Base-by-base conservation (phyloP, 2,797 vertebrate species). In the Arnoldichthys spilopterus region DNA sequence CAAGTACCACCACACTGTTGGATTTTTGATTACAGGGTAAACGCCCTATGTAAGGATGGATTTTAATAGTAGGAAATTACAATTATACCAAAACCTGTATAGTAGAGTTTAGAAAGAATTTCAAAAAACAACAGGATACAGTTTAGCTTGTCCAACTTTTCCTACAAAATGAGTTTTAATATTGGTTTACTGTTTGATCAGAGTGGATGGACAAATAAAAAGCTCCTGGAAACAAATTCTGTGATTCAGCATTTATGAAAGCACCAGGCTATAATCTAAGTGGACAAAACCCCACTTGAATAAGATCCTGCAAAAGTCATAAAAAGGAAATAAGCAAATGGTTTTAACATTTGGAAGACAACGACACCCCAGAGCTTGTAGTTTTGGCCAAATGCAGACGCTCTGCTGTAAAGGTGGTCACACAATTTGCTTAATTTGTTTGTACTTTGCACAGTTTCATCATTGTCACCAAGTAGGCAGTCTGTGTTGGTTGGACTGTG, bases 321-420 rank as follows among this genome's bases (percentile, higher is more conserved):
- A 62, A 34, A 40, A 80, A 30, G 58, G 49, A 70, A 63, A 71
- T n/a, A 34, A 56, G 13, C 22, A 54, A 26, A 58, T 56, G 47
- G 56, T 70, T 76, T 80, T 71, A 16, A 47, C 66, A 80, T 76
- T 63, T 76, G 67, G 34, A 80, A 64, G 67, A 45, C 47, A 64
- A 80, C 30, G 40, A 76, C 58, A 64, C 58, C 56, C 61, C 51
- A 66, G 56, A 54, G 72, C 68, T 43, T 56, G 32, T n/a, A 2
- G 11, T 49, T 58, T 49, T 67, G 54, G 40, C 53, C 15, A 47
- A 47, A 79, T 12, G 58, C 13, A 1, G 4, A 3, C 8, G 34
- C 5, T 34, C 28, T 34, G 47, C 43, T 34, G 26, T 13, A 54
- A 40, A 56, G 54, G 45, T 28, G 8, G 13, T 68, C 49, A 32